A percentile compares a stretch with the other conserved stretches of the same genome.
phyloP scores from a whole-genome alignment of 2,797 vertebrate genomes.

The Sparidentex hasta region DNA sequence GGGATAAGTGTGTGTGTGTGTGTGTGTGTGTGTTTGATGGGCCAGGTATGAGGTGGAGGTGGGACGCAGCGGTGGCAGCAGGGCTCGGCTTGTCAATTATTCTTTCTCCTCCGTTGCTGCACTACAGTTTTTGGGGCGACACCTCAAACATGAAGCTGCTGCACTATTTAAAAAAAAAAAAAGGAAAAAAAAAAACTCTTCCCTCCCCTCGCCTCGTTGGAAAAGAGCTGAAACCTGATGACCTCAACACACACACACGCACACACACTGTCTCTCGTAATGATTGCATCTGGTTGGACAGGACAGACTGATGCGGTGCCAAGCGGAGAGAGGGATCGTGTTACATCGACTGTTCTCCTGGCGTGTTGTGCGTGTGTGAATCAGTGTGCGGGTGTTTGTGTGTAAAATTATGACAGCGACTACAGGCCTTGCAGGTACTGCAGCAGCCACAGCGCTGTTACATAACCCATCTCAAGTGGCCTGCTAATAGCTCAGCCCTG shows the following conservation, averaged over 20 bases:
- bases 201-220: constrained; percentile 14
- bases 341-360: constrained; percentile 59
- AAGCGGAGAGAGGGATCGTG: constrained; percentile 59
- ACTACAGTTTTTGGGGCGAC: constrained; percentile 10
- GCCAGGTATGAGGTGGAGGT: neutral
- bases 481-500: constrained; percentile 86
- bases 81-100: constrained; percentile 24
- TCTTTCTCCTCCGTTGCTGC: constrained; percentile 28
- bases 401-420: constrained; percentile 73
- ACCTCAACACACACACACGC: constrained; percentile 38
- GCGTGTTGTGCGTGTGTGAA: constrained; percentile 46
- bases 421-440: constrained; percentile 80
- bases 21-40: neutral
- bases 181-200: constrained; percentile 6
- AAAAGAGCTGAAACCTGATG: constrained; percentile 58
- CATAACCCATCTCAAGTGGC: constrained; percentile 87
- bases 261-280: constrained; percentile 29
- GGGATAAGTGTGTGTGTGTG: constrained; percentile 2
- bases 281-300: constrained; percentile 54
- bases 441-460: constrained; percentile 85
- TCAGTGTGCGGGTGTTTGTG: constrained; percentile 72
- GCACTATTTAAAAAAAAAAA: constrained; percentile 9
- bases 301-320: constrained; percentile 48
- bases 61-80: neutral
- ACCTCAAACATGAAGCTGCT: constrained; percentile 26